Conservation (phyloP, 2,113 vertebrate species). For the Sylvicapra grimmia region DNA sequence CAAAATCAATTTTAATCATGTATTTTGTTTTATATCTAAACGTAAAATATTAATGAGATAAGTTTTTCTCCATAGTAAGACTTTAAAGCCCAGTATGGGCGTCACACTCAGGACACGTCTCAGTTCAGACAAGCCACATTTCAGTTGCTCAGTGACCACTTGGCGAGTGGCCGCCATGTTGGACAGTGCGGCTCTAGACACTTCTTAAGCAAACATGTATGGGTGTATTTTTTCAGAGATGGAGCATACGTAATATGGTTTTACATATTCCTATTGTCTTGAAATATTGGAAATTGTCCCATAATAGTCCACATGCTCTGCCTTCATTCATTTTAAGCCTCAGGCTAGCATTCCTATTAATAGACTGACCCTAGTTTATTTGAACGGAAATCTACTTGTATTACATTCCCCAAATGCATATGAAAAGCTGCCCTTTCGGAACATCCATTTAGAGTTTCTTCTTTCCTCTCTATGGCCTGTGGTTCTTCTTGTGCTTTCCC, state of each 20-base stretch:
- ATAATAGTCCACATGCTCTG: neutral
- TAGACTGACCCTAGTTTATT: neutral
- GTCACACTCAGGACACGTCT: neutral
- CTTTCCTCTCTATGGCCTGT: neutral
- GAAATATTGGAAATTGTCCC: neutral
- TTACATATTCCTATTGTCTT: neutral
- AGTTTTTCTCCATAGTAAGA: neutral
- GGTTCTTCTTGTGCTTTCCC: neutral
- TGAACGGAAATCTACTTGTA: neutral
- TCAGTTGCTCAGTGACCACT: neutral
- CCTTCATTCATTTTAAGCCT: neutral
- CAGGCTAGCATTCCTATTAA: neutral
- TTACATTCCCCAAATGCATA: neutral
- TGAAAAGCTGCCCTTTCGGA: neutral
- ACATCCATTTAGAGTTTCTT: slow-evolving; percentile 18
- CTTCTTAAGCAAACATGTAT: neutral
- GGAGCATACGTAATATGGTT: neutral
- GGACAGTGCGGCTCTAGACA: neutral
- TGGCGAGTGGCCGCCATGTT: neutral
- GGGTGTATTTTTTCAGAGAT: neutral
- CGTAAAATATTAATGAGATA: neutral
- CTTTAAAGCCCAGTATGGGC: neutral
- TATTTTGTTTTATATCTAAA: neutral
- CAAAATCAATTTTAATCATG: neutral
- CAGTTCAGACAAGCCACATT: neutral